Evolutionary conservation across 1,140 invertebrate species (phyloP).

Genomic region (Tenebrio molitor): DNA sequence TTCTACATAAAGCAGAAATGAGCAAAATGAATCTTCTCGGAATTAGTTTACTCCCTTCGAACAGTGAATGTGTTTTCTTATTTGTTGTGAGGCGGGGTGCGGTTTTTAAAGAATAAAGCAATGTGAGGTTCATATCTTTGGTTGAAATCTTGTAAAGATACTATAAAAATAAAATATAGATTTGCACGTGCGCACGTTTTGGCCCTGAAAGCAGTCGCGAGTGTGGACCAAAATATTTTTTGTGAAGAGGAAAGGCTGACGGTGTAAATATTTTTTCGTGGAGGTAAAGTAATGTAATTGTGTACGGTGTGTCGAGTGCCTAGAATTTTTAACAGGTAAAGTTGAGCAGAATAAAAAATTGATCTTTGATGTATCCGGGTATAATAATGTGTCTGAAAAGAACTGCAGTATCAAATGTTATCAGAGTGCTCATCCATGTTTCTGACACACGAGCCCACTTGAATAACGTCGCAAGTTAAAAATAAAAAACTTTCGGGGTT

Average conservation of each 20-base stretch:
- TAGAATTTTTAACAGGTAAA: conserved; percentile 10
- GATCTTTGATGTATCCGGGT: conserved; percentile 7
- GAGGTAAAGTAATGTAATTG: conserved; percentile 5
- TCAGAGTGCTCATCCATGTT: conserved; percentile 33
- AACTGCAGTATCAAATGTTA: conserved; percentile 20
- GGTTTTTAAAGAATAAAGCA: too few species aligned
- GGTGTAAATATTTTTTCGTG: conserved; percentile 2
- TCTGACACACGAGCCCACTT: conserved; percentile 5
- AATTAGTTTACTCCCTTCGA: too few species aligned
- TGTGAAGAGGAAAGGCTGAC: background rate
- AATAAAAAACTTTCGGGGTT: conserved; percentile 15
- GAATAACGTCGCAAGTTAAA: conserved; percentile 8
- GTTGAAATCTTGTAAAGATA: too few species aligned
- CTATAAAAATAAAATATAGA: too few species aligned
- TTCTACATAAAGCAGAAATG: too few species aligned
- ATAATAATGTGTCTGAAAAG: conserved; percentile 15
- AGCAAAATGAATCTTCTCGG: too few species aligned
- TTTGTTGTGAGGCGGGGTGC: too few species aligned
- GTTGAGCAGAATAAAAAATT: conserved; percentile 17
- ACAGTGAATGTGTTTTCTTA: too few species aligned
- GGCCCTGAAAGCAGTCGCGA: background rate
- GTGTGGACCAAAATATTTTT: background rate
- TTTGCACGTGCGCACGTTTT: background rate
- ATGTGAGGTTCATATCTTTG: too few species aligned
- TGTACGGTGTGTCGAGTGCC: conserved; percentile 3